Conservation (phyloP, 2,888 invertebrate species). For the Julus scanicus region DNA sequence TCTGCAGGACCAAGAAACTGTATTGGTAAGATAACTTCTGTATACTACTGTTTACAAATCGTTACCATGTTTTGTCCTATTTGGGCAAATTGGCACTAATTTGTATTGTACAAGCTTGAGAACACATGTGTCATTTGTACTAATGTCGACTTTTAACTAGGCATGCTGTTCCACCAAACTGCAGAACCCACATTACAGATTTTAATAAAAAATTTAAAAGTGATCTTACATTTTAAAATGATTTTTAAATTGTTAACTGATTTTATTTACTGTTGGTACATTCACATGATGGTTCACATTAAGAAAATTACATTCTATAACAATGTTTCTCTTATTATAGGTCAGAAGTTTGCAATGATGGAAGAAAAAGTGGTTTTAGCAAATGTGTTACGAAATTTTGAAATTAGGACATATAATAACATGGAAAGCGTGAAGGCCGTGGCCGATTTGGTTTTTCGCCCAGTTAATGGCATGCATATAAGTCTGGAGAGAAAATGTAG, state of each 20-base stretch:
- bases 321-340: not conserved
- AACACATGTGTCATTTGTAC: too few species aligned
- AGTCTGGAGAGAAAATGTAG: not conserved
- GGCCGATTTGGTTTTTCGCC: constrained; percentile 19
- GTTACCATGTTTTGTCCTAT: not conserved
- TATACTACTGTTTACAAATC: too few species aligned
- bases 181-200: too few species aligned
- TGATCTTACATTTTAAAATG: too few species aligned
- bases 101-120: not conserved
- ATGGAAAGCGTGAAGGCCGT: constrained; percentile 26
- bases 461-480: not conserved
- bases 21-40: constrained; percentile 41
- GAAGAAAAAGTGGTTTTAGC: constrained; percentile 58
- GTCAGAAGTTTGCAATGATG: constrained; percentile 57
- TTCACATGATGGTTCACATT: too few species aligned
- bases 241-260: too few species aligned
- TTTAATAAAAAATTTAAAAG: too few species aligned
- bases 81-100: not conserved
- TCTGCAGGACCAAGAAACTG: constrained; percentile 66
- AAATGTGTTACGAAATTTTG: constrained; percentile 53
- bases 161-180: too few species aligned
- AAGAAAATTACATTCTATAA: too few species aligned
- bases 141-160: too few species aligned
- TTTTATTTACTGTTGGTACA: too few species aligned
- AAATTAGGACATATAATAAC: constrained; percentile 40